A percentile compares a stretch with the other conserved stretches of the same genome.
phyloP scores from a whole-genome alignment of 2,113 vertebrate genomes.

The Carollia perspicillata region DNA sequence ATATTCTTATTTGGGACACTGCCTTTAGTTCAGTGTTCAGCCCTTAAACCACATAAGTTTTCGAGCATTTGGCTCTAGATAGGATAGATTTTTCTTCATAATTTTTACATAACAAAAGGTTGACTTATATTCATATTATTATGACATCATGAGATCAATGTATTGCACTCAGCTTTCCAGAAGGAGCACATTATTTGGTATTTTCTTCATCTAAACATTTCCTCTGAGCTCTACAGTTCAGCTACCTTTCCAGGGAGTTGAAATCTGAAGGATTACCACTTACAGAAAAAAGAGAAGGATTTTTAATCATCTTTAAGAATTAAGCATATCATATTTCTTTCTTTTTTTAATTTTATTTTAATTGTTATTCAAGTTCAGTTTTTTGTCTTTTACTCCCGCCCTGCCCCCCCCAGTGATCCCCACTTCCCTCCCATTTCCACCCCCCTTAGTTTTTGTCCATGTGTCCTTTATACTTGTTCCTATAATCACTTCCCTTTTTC shows the following conservation, averaged over 20 bases:
- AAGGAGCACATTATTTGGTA: slow-evolving; percentile 31
- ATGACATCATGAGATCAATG: neutral
- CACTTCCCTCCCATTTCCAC: no score
- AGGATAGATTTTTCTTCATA: neutral
- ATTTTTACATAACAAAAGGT: slow-evolving; percentile 1
- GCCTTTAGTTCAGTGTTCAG: neutral
- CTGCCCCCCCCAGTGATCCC: no score
- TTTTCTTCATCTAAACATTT: slow-evolving; percentile 48
- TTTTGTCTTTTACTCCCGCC: no score
- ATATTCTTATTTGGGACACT: slow-evolving; percentile 21
- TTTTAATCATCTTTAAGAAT: slow-evolving; percentile 54
- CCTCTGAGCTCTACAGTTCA: neutral
- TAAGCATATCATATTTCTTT: slow-evolving; percentile 56
- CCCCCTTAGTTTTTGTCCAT: no score
- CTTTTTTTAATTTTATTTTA: no score
- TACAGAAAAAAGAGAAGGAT: slow-evolving; percentile 49
- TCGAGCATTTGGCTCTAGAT: neutral
- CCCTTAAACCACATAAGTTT: neutral
- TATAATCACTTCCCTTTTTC: no score
- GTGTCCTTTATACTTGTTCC: no score
- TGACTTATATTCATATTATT: neutral
- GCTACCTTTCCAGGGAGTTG: slow-evolving; percentile 31
- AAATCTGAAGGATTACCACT: slow-evolving; percentile 12
- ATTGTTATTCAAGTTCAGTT: no score
- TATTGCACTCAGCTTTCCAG: slow-evolving; percentile 13